phyloP scores from a whole-genome alignment of 2,797 vertebrate species.

The Erithacus rubecula region DNA sequence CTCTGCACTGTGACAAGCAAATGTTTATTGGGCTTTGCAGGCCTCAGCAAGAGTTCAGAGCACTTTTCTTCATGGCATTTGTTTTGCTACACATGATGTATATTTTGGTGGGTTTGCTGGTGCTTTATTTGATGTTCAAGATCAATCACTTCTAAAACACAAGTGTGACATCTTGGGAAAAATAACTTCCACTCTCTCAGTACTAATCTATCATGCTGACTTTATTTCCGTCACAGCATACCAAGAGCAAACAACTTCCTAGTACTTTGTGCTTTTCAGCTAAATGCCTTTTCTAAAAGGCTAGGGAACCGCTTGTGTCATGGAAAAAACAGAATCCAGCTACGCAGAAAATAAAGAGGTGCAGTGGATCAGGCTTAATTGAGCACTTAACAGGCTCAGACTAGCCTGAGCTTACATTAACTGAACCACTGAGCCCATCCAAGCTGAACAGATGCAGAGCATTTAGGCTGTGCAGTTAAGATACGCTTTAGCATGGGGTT shows the following conservation, averaged over 20 bases:
- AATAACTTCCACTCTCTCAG: constrained; percentile 15
- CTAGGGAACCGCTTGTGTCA: constrained; percentile 28
- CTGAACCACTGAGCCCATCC: constrained; percentile 18
- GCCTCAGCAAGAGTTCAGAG: not conserved
- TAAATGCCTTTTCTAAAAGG: constrained; percentile 41
- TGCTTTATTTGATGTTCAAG: not conserved
- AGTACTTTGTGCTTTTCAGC: not conserved
- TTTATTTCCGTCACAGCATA: not conserved
- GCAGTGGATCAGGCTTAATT: constrained; percentile 42
- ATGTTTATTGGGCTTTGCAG: not conserved
- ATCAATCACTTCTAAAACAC: constrained; percentile 33
- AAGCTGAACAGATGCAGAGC: constrained; percentile 31
- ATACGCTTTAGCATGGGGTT: not conserved
- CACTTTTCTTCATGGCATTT: constrained; percentile 3
- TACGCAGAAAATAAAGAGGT: constrained; percentile 31
- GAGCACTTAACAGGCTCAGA: constrained; percentile 52
- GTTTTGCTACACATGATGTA: not conserved
- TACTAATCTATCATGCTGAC: constrained; percentile 33
- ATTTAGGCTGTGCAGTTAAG: not conserved
- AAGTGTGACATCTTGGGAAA: constrained; percentile 20
- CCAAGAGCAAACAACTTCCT: constrained; percentile 38
- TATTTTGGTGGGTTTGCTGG: not conserved
- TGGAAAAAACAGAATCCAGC: constrained; percentile 37
- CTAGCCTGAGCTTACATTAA: constrained; percentile 25
- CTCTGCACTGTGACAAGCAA: not conserved